Percentiles rank a stretch among this genome's conserved stretches.
Conservation (phyloP, 2,113 vertebrate species). For the Otocyon megalotis region DNA sequence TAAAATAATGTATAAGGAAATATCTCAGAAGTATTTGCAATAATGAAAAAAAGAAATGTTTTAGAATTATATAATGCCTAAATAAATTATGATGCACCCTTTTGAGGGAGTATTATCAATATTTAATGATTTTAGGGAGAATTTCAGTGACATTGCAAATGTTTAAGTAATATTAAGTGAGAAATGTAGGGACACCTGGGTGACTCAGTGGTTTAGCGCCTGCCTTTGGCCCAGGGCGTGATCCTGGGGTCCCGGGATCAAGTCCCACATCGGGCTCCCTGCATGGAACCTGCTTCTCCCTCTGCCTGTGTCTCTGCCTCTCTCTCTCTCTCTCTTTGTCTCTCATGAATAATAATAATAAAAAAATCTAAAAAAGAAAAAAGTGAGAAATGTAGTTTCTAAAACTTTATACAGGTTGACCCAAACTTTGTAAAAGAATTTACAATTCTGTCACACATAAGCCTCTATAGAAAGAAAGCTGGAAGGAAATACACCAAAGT, state of each 20-base stretch:
- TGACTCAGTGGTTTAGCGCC: no score
- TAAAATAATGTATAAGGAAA: not conserved
- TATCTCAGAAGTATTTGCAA: not conserved
- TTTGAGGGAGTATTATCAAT: not conserved
- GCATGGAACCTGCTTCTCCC: no score
- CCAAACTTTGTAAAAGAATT: conserved; percentile 1
- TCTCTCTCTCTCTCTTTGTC: no score
- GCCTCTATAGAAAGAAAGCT: not conserved
- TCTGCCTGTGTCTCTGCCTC: no score
- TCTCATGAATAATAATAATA: no score
- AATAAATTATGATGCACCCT: not conserved
- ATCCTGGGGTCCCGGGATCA: no score
- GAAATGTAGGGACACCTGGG: not conserved
- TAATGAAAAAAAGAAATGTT: not conserved
- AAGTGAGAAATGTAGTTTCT: not conserved
- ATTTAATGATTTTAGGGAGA: not conserved
- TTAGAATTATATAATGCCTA: not conserved
- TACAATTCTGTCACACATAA: not conserved
- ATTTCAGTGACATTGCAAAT: not conserved
- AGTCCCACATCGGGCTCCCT: no score
- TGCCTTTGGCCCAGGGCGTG: no score
- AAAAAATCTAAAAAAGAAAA: no score
- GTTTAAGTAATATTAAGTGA: not conserved
- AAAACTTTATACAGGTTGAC: not conserved
- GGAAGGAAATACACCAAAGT: not conserved